phyloP scores from a whole-genome alignment of 2,888 invertebrate genomes.

The Dusona sp. region DNA sequence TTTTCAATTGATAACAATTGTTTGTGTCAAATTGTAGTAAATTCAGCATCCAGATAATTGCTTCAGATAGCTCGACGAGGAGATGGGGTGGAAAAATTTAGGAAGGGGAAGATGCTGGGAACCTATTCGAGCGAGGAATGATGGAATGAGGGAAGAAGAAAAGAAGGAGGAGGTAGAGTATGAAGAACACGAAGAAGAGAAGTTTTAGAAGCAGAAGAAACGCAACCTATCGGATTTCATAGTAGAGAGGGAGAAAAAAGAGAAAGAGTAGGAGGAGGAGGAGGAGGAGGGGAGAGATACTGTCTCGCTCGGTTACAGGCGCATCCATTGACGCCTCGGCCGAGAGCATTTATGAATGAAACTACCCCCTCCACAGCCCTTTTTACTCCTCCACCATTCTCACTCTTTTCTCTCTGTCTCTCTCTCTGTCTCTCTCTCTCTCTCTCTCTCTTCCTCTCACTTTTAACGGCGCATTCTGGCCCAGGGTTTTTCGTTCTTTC shows the following conservation, averaged over 20 bases:
- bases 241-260: slow-evolving; percentile 37
- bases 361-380: slow-evolving; percentile 69
- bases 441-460: slow-evolving; percentile 10
- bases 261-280: slow-evolving; percentile 57
- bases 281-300: slow-evolving; percentile 67
- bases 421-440: slow-evolving; percentile 53
- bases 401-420: slow-evolving; percentile 46
- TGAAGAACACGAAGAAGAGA: slow-evolving; percentile 49
- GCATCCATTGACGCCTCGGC: slow-evolving; percentile 83
- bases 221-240: slow-evolving; percentile 56
- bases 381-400: slow-evolving; percentile 35
- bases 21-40: background rate
- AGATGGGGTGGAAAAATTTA: background rate
- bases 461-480: slow-evolving; percentile 18
- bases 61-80: background rate
- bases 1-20: background rate
- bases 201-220: slow-evolving; percentile 51
- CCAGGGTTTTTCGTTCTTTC: slow-evolving; percentile 29
- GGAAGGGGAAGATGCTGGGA: slow-evolving; percentile 7
- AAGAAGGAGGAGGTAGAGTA: slow-evolving; percentile 52
- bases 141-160: slow-evolving; percentile 42
- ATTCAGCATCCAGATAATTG: background rate
- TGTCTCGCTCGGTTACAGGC: slow-evolving; percentile 74
- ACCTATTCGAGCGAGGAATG: slow-evolving; percentile 35
- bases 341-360: slow-evolving; percentile 82